Base-by-base conservation (phyloP, 1,140 invertebrate species). In the Pseudomyrmex flavicornis region DNA sequence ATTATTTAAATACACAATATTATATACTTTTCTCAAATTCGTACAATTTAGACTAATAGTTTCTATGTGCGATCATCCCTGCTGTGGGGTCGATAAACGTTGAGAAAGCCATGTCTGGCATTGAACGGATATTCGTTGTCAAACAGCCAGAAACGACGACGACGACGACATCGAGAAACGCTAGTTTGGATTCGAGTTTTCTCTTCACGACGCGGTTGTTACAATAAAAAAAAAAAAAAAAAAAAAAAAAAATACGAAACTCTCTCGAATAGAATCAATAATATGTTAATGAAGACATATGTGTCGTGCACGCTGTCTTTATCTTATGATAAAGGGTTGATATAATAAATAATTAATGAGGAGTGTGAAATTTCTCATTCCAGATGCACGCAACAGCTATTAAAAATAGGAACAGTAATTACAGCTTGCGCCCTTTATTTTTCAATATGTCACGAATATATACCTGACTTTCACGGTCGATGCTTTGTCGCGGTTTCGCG, bases 401-500 rank as follows among this genome's bases (percentile, higher is more conserved):
- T 50, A 76, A 82, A 63, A 76, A 48, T n/a, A 17, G 10, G 74
- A 61, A 8, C 59, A 59, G 35, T 80, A 80, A 80, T 80, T 70
- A 61, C 76, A 80, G 22, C 15, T 58, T 26, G 65, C 54, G 44
- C 12, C 76, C 17, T 70, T 70, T 69, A 80, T 80, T 80, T 80
- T 80, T 80, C 76, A 59, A 59, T 72, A 80, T 13, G 46, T 72
- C 76, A 72, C 68, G 66, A 50, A 52, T 80, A 72, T 70, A 70
- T 20, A 26, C n/a, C 20, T 44, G 68, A 50, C 56, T 50, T 80
- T 70, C 76, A 59, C 66, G 66, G 76, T 58, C 76, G 66, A 50
- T 66, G 66, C 76, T 80, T 80, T 80, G 76, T 80, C 76, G 76
- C 76, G 76, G 76, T 80, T 80, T 80, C 76, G 76, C 56, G 76